Base-by-base conservation (phyloP, 2,888 invertebrate genomes). In the Blastobasis adustella region DNA sequence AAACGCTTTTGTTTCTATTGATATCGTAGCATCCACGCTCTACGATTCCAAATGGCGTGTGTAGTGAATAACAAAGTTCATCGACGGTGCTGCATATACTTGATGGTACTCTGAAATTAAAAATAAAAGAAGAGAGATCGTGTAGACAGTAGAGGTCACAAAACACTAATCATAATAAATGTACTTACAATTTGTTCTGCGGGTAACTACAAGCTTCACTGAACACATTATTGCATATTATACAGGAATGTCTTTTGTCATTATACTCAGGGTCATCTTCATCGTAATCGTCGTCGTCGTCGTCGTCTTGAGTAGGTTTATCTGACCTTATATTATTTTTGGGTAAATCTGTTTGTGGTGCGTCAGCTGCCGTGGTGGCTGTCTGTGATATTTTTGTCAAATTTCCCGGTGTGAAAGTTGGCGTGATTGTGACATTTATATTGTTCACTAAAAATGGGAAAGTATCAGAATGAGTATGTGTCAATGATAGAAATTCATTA, bases 21-120 rank as follows among this genome's bases (percentile, higher is more conserved):
- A 71, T 54, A 63, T 78, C 79, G 60, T 65, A 78, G 60, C 85
- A 85, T 57, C 83, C 84, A 54, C 85, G 76, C 53, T 78, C 76
- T 43, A 85, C 64, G 56, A 85, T 62, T 9, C 85, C 85, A 53
- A 85, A 85, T 43, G 85, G 85, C 37, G 83, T 85, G 54, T 83
- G 83, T 62, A 71, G 65, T 6, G 82, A 72, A 62, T 78, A 84
- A 62, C 85, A 85, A 42, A 77, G 45, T 61, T 82, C 82, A 54
- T 71, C 72, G 7, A 72, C 69, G 53, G 61, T 63, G 45, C 70
- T 59, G 55, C 85, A 85, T 46, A 66, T 51, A 4, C 60, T 53
- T 8, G 79, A 72, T 10, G 76, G 67, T 52, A 81, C 69, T 61
- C 83, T 84, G 68, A 49, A 60, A 58, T 45, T 53, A 55, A 61